Evolutionary conservation across 2,113 vertebrate species (phyloP).

Genomic region (Anser brachyrhynchus): DNA sequence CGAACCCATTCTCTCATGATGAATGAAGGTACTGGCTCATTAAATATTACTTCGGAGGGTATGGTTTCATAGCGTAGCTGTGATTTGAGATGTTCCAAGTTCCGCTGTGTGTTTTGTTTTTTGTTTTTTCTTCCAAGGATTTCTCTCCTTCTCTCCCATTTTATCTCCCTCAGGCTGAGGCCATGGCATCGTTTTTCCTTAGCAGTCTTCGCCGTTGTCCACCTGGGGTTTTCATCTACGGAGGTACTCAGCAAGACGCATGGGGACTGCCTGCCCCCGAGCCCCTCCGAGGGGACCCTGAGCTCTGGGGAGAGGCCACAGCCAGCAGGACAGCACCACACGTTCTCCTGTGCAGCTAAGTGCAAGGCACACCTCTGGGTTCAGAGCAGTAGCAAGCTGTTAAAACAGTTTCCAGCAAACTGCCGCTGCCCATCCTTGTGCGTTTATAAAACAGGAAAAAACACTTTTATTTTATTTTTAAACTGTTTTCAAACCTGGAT

Average conservation of each 20-base stretch:
- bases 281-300: too few relatives aligned
- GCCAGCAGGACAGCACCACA: too few relatives aligned
- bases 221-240: too few relatives aligned
- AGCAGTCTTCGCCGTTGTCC: not conserved
- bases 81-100: not conserved
- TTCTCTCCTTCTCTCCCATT: not conserved
- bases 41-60: not conserved
- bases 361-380: not conserved
- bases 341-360: too few relatives aligned
- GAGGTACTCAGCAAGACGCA: not conserved
- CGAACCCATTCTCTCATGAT: not conserved
- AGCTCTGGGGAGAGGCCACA: too few relatives aligned
- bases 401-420: not conserved
- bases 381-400: not conserved
- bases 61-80: rapidly evolving
- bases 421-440: not conserved
- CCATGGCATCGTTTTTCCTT: not conserved
- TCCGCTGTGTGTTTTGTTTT: not conserved
- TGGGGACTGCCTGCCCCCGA: not conserved
- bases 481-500: not conserved
- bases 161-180: not conserved
- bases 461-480: not conserved
- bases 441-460: not conserved
- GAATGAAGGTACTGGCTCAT: not conserved
- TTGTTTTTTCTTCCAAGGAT: not conserved